Evolutionary conservation across 1,140 invertebrate genomes (phyloP).

Genomic region (Drosophila melanogaster): Release_6_plus_ISO1_MT NT_037436.4:17970001-17970500

Average conservation of each 20-base stretch:
- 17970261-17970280: slow-evolving; percentile 45
- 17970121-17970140: slow-evolving; percentile 20
- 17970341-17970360: slow-evolving; percentile 67
- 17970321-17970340: slow-evolving; percentile 73
- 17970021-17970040: slow-evolving; percentile 78
- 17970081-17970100: slow-evolving; percentile 60
- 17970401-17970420: slow-evolving; percentile 80
- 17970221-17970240: slow-evolving; percentile 66
- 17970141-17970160: slow-evolving; percentile 40
- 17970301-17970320: slow-evolving; percentile 77
- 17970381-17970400: slow-evolving; percentile 57
- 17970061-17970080: slow-evolving; percentile 75
- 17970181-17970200: slow-evolving; percentile 81
- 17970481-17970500: slow-evolving; percentile 72
- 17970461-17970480: slow-evolving; percentile 77
- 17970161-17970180: slow-evolving; percentile 78
- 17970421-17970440: slow-evolving; percentile 73
- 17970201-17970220: slow-evolving; percentile 84
- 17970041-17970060: slow-evolving; percentile 79
- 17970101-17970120: slow-evolving; percentile 31
- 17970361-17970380: slow-evolving; percentile 34
- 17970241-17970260: slow-evolving; percentile 13
- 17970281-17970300: slow-evolving; percentile 71
- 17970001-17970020: slow-evolving; percentile 72
- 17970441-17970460: slow-evolving; percentile 44